These are phyloP conservation scores for Apoderus coryli DNA, from an alignment of 2,888 invertebrate genomes.

Conservation along the genomic window DNA sequence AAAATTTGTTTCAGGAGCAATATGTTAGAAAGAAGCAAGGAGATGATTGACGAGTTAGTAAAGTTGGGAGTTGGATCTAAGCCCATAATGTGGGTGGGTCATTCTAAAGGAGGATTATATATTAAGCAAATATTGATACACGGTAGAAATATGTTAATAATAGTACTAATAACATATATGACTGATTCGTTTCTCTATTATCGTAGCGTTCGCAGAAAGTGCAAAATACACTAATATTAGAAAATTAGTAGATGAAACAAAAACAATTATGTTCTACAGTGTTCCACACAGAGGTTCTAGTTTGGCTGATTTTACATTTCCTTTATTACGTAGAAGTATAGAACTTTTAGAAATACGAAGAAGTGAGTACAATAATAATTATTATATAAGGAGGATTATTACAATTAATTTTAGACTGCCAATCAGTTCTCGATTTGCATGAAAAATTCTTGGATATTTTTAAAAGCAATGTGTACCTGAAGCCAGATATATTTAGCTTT, in stretches of 20 bases:
- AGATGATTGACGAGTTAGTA: conserved; percentile 51
- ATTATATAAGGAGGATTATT: neutral
- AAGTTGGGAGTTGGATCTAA: conserved; percentile 53
- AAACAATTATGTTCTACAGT: conserved; percentile 68
- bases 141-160: conserved; percentile 32
- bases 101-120: conserved; percentile 78
- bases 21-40: conserved; percentile 51
- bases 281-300: conserved; percentile 77
- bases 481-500: conserved; percentile 53
- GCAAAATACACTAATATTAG: conserved; percentile 27
- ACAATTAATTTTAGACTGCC: conserved; percentile 43
- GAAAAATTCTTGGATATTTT: conserved; percentile 43
- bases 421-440: conserved; percentile 53
- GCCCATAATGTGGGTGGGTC: conserved; percentile 75
- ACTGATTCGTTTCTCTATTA: too few species aligned
- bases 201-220: conserved; percentile 37
- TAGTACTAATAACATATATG: too few species aligned
- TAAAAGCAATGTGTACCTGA: conserved; percentile 35
- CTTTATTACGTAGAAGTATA: conserved; percentile 58
- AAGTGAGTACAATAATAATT: conserved; percentile 36
- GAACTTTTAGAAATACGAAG: conserved; percentile 66
- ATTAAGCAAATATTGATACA: conserved; percentile 70
- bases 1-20: too few species aligned
- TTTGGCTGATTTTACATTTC: conserved; percentile 58
- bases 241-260: conserved; percentile 41